Base-by-base conservation (phyloP, 2,113 vertebrate genomes). In the Scomber colias region DNA sequence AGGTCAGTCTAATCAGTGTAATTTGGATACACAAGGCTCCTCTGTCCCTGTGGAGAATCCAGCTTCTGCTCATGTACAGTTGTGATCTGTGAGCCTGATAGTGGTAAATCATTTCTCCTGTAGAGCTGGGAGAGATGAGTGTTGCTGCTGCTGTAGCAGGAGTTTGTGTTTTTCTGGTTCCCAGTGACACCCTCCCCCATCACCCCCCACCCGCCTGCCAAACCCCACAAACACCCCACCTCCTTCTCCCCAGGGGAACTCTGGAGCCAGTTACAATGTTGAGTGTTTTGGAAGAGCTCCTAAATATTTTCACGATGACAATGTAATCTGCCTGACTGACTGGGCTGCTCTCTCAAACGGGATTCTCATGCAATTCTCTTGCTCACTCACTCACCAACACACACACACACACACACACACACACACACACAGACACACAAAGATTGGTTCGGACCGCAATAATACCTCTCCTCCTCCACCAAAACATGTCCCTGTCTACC, bases 231-330 rank as follows among this genome's bases (percentile, higher is more conserved):
- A 77, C 66, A 46, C 77, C 81, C 88, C 70, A 74, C 88, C 89
- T 87, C 84, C 83, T 82, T 80, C 77, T 87, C 92, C 88, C 69
- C 66, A 86, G 83, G 88, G 92, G 84, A 92, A 79, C 88, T 92
- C 90, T 89, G 80, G 87, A 92, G 91, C 90, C 89, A 85, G 88
- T 94, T 93, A 91, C 92, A 92, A 89, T 84, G 86, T 92, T 87
- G 84, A 92, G 91, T 90, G 87, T 93, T 91, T 94, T 95, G 94
- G 94, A 95, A 92, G 85, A 86, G 77, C 79, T 93, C 92, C 92
- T 88, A 87, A 93, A 95, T 95, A 94, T 93, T 94, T 95, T 92
- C 83, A 88, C 81, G 91, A 92, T 94, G 93, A 94, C 89, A 90
- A 82, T 90, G 90, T 89, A 92, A 92, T 94, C 90, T 40, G 35